Base-by-base conservation (phyloP, 2,888 invertebrate species). In the Caenorhabditis sinica region DNA sequence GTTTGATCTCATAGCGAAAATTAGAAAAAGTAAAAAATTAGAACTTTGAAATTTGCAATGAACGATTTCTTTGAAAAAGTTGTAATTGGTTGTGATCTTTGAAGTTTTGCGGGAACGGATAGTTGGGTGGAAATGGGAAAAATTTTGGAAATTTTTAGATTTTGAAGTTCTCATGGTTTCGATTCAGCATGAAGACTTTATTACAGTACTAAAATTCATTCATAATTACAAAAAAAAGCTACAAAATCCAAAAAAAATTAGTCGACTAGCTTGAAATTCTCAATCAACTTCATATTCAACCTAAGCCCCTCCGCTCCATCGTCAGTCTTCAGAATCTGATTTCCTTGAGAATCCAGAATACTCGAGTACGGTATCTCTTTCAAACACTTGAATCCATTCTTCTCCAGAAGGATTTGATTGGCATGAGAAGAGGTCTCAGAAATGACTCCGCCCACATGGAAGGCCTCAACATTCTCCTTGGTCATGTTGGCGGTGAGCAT, bases 361-460 rank as follows among this genome's bases (percentile, higher is more conserved):
- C 60, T 58, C 5, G 83, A 63, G 23, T 79, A 66, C 40, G 65
- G 73, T 66, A 77, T 77, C 66, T 77, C 63, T 56, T 83, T 83
- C 28, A 83, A 53, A 49, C 72, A 74, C 17, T 65, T 30, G 68
- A 83, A 83, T 30, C 83, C 83, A n/a, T 80, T 53, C 33, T 83
- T 83, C 49, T 49, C 45, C 30, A 83, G 43, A 4, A 83, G 65
- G 0, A 43, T 20, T 68, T 83, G 83, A 43, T 83, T 83, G 23
- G 74, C 73, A 23, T 33, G 61, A 6, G 83, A 83, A 8, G 75
- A 73, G 9, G 83, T 83, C 33, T 83, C 83, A 11, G 83, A 83
- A 20, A 83, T 79, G 30, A 83, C 73, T 20, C 83, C 83, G 15
- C 56, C 79, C 15, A 83, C 75, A 13, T 40, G 13, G 25, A 36